Evolutionary conservation across 2,888 invertebrate species (phyloP), one percentile per base, ranked within the genome.

Genomic region (Tiphia femorata): DNA sequence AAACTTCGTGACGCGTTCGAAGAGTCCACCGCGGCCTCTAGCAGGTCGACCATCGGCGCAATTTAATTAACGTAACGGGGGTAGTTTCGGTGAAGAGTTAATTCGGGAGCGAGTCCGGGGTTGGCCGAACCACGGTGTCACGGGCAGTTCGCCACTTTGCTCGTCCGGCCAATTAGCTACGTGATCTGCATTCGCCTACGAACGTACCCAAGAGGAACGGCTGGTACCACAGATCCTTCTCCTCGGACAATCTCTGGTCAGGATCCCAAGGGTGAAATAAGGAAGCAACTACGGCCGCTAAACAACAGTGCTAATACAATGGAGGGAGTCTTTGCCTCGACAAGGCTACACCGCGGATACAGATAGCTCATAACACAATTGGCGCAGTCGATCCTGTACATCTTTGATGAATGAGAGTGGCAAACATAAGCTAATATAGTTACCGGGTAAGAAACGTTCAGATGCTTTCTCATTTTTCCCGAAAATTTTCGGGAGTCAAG

Each of bases 221-320:
- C 14, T 10, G 49, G 44, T 37, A 37, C 44, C 40, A 35, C 33
- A 12, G 41, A 7, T 7, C 12, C 14, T 12, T 29, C 21, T 48
- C 49, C 40, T 52, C 37, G 38, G 29, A 49, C 48, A 43, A 35
- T 7, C 43, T 40, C 12, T 43, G 43, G 10, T 41, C 20, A 41
- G 27, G 29, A 46, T 65, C 75, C 73, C 74, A 25, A 43, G 73
- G 62, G 78, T 58, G 62, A 64, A 74, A 74, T 79, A 79, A 77
- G 72, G 75, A 77, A 75, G 72, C 68, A 67, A 62, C 63, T 64
- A 62, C 58, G 64, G 65, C 55, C 72, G 64, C 72, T 75, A 71
- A 76, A 76, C 74, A 78, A 55, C 52, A 57, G 57, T 51, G 63
- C 64, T 69, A 74, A 69, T 52, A 46, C 51, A 49, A 52, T 46